Evolutionary conservation across 2,113 vertebrate species (phyloP).

Genomic region (Donacobius atricapilla): DNA sequence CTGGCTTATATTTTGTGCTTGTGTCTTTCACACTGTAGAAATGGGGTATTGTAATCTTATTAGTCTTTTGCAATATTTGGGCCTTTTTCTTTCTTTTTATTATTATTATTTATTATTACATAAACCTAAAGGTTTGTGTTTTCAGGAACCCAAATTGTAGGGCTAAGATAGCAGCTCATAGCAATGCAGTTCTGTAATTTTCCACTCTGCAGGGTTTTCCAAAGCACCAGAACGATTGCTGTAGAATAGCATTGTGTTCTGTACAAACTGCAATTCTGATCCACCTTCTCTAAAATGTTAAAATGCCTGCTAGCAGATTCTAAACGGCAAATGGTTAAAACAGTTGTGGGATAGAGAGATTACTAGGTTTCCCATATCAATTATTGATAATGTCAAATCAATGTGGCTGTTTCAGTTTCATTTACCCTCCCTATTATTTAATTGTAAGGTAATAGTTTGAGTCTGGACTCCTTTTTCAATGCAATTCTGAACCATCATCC

Average conservation of each 20-base stretch:
- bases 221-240: accelerated
- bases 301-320: background rate
- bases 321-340: background rate
- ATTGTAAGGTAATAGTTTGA: background rate
- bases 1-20: background rate
- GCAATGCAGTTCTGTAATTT: background rate
- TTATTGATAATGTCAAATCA: slow-evolving; percentile 21
- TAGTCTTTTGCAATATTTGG: background rate
- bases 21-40: background rate
- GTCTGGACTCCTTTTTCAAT: background rate
- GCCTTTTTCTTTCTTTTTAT: background rate
- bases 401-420: background rate
- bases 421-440: background rate
- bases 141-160: background rate
- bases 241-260: background rate
- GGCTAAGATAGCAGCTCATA: background rate
- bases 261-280: background rate
- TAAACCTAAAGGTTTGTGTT: background rate
- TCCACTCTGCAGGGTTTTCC: background rate
- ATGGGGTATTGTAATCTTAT: background rate
- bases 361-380: background rate
- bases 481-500: background rate
- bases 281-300: background rate
- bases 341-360: background rate
- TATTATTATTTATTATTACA: background rate